phyloP scores from a whole-genome alignment of 2,797 vertebrate species.

The Hyperoplus lanceolatus region DNA sequence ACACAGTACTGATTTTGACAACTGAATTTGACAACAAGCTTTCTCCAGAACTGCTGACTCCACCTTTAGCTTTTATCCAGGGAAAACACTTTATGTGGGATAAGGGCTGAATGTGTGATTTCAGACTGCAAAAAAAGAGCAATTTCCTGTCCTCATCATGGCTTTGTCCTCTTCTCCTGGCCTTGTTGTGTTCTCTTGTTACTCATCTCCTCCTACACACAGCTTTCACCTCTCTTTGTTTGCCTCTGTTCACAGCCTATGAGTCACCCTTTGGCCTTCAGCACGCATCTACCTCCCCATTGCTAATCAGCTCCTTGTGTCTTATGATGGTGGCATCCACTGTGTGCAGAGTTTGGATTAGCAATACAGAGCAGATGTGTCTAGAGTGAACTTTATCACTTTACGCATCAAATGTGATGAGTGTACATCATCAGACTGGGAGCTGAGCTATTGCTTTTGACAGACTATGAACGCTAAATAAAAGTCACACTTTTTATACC shows the following conservation, averaged over 20 bases:
- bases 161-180: conserved; percentile 21
- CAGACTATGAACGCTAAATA: conserved; percentile 14
- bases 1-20: conserved; percentile 1
- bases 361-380: conserved; percentile 18
- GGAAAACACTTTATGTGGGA: no score
- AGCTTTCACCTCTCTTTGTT: conserved; percentile 54
- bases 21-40: no score
- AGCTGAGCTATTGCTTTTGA: conserved; percentile 4
- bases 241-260: conserved; percentile 43
- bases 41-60: no score
- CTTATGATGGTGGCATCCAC: conserved; percentile 22
- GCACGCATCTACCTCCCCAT: conserved; percentile 56
- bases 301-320: conserved; percentile 55
- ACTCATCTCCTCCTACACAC: conserved; percentile 51
- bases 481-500: not conserved
- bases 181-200: conserved; percentile 44
- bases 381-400: conserved; percentile 10
- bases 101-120: not conserved
- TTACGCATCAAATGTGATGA: conserved; percentile 6
- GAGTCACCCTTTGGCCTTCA: conserved; percentile 64
- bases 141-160: not conserved
- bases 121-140: conserved; percentile 7
- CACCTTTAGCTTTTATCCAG: no score
- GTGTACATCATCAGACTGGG: conserved; percentile 4
- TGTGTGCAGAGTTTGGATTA: conserved; percentile 13